Base-by-base conservation (phyloP, 2,113 vertebrate species). In the Nematolebias whitei region DNA sequence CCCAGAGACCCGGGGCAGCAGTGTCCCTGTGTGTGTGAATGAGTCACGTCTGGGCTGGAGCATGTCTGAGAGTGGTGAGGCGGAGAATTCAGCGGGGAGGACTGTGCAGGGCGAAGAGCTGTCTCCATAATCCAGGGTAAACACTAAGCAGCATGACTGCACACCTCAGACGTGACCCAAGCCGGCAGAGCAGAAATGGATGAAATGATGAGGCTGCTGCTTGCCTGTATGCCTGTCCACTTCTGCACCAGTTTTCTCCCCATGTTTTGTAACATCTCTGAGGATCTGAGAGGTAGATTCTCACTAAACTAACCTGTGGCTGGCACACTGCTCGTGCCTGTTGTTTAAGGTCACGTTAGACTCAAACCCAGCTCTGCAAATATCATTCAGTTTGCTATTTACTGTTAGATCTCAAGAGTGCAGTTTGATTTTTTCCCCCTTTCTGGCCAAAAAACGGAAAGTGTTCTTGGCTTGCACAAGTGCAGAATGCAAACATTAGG, bases 121-220 rank as follows among this genome's bases (percentile, higher is more conserved):
- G 83, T 80, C 84, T 89, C 83, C 78, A 61, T 91, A 89, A 91
- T 91, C 87, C 85, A 72, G 87, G 80, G 85, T 89, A 88, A 91
- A 91, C 90, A 90, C 82, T 67, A 85, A 91, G 90, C 85, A 82
- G 89, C 88, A 87, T 87, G 88, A 88, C 89, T 85, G 78, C 85
- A 80, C 76, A 84, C 83, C 73, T 91, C 69, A 85, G 77, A 89
- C 80, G 83, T 88, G 86, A 86, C 85, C 78, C 77, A 76, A 84
- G 73, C 71, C 61, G 51, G 81, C 51, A 65, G 74, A 88, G 68
- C 55, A 84, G 78, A 84, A 85, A 91, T 87, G 77, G 79, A 89
- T 85, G 83, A 85, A 87, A 73, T 48, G 71, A 67, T 49, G 83
- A 81, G 81, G 48, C 73, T 66, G 67, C 82, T 39, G 85, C 79